A percentile compares a stretch with the other conserved stretches of the same genome.
phyloP scores from a whole-genome alignment of 37 sponge, comb jelly and placozoan species.

The Chondrilla cf. caribensis region DNA sequence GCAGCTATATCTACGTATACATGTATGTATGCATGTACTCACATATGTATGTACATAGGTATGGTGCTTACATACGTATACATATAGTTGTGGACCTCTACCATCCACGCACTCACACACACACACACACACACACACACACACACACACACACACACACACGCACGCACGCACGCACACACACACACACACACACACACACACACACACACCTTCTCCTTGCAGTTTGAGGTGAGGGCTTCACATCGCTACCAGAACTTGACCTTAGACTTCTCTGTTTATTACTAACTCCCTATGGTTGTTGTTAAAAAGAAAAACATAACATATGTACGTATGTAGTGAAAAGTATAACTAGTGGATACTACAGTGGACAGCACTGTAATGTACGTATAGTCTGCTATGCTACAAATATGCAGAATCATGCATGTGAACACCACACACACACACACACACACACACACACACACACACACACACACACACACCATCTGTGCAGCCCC shows the following conservation, averaged over 20 bases:
- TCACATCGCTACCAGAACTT: no score
- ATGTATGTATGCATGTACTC: not conserved
- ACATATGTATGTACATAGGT: slow-evolving; percentile 6
- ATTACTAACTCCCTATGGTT: no score
- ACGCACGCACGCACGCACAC: not conserved
- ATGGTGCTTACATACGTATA: not conserved
- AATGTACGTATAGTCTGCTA: no score
- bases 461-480: slow-evolving; percentile 25
- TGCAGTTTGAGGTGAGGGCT: no score
- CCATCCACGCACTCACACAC: slow-evolving; percentile 6
- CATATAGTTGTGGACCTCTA: not conserved
- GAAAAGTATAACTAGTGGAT: no score
- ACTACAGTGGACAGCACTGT: no score
- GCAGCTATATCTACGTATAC: no score
- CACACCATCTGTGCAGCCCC: slow-evolving; percentile 2
- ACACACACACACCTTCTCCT: not conserved
- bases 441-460: slow-evolving; percentile 18
- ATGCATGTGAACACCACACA: no score
- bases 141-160: not conserved
- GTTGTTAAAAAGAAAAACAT: no score
- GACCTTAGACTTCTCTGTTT: no score
- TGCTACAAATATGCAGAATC: no score
- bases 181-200: not conserved
- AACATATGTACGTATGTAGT: no score
- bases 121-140: not conserved